These are phyloP conservation scores for Lasioglossum marginatum DNA, from an alignment of 2,888 invertebrate genomes.

Conservation along the genomic window DNA sequence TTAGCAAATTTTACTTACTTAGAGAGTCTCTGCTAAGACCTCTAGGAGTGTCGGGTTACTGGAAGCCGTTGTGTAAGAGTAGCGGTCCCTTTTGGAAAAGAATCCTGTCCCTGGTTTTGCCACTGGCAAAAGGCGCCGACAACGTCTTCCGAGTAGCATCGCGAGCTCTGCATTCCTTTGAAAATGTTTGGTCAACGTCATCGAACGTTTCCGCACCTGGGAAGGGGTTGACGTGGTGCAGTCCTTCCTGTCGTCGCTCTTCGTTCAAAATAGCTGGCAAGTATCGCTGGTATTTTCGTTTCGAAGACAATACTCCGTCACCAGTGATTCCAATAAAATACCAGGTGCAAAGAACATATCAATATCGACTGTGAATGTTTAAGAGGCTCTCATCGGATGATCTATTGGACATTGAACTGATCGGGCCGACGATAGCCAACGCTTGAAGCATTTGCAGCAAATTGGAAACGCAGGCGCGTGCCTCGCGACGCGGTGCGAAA, in stretches of 20 bases:
- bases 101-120: constrained; percentile 47
- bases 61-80: constrained; percentile 17
- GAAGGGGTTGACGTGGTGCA: constrained; percentile 66
- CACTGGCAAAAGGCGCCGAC: constrained; percentile 75
- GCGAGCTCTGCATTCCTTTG: constrained; percentile 36
- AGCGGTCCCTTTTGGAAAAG: constrained; percentile 73
- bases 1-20: constrained; percentile 30
- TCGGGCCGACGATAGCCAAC: neutral
- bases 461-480: constrained; percentile 64
- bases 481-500: constrained; percentile 67
- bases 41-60: constrained; percentile 59
- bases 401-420: neutral
- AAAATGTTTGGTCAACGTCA: constrained; percentile 76
- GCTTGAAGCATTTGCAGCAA: constrained; percentile 43
- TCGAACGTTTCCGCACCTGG: constrained; percentile 74
- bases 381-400: neutral
- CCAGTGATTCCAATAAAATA: neutral
- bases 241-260: constrained; percentile 51
- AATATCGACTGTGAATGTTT: neutral
- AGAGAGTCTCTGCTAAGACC: neutral
- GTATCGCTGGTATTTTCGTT: constrained; percentile 34
- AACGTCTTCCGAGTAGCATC: constrained; percentile 63
- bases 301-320: neutral
- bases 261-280: constrained; percentile 31
- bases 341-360: neutral